Base-by-base conservation (phyloP, 2,888 invertebrate species). In the Athalia cordata region DNA sequence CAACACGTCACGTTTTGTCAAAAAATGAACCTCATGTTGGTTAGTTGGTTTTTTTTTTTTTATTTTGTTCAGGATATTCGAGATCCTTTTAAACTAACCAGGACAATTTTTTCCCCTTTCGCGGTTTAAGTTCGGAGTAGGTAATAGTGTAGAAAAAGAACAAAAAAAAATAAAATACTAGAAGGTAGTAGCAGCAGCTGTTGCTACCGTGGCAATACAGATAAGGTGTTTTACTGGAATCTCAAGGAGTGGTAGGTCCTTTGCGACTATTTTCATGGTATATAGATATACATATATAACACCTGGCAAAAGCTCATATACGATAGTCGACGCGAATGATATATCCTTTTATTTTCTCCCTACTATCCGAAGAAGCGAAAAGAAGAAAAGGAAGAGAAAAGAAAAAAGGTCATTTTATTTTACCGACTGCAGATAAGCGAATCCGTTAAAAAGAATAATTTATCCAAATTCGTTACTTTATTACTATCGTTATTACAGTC, bases 241-340 rank as follows among this genome's bases (percentile, higher is more conserved):
- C 66, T 66, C 66, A 66, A 49, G 47, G 49, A 66, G 66, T 66
- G 66, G 49, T 47, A 4, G 3, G 7, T 15, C 49, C 49, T 66
- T 49, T 49, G 45, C 3, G 47, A 66, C 29, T 11, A 29, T 29
- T 29, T 29, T 29, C 29, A 29, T 29, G 29, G 15, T 13, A 49
- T 47, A 49, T 15, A 49, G 7, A 4, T 66, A 49, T 13, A 47
- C 8, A 65, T 65, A 49, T n/a, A 49, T 13, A 13, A 49, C 15
- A 49, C 9, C 13, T 49, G 29, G n/a, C 13, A 7, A n/a, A 13
- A 9, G 15, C 13, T 15, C 47, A 52, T 11, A 6, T 49, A 49
- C n/a, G 66, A 66, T 66, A 66, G 66, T 66, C 66, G 68, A 68
- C 68, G 55, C 68, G 55, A 68, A 68, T 68, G 50, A 68, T 55